These are phyloP conservation scores for Poeciliopsis turneri DNA, from an alignment of 2,797 vertebrate species.

Conservation along the genomic window DNA sequence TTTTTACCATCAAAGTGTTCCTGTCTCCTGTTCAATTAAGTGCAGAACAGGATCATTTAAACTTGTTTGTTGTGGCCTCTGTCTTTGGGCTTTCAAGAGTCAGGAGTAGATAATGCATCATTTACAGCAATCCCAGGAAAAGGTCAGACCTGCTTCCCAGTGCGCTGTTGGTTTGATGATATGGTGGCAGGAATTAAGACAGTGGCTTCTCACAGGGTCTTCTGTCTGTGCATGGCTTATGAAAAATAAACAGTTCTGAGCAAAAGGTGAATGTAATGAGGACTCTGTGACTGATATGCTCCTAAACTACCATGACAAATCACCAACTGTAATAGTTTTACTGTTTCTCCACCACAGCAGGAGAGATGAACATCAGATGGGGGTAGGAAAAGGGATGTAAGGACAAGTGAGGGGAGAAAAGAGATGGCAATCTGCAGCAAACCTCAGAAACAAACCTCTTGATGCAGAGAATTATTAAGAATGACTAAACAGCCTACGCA, in stretches of 20 bases:
- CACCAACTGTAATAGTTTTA: fast-evolving
- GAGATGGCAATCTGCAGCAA: background rate
- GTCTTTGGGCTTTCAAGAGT: conserved; percentile 48
- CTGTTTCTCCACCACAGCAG: background rate
- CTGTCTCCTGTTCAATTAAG: background rate
- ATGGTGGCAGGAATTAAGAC: conserved; percentile 73
- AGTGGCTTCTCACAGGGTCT: conserved; percentile 52
- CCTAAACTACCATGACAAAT: conserved; percentile 2
- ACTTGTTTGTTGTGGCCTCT: conserved; percentile 31
- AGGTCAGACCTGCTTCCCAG: conserved; percentile 79
- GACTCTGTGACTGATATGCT: background rate
- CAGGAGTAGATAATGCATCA: conserved; percentile 70
- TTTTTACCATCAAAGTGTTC: background rate
- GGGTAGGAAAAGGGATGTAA: background rate
- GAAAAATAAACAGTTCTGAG: background rate
- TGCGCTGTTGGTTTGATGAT: conserved; percentile 68
- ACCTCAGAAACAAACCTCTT: conserved; percentile 7
- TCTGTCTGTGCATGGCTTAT: conserved; percentile 32
- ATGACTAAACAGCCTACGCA: conserved; percentile 12
- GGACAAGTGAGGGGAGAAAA: background rate
- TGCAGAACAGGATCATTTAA: conserved; percentile 15
- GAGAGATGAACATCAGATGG: background rate
- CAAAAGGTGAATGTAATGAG: conserved; percentile 5
- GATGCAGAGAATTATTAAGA: background rate
- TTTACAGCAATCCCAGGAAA: conserved; percentile 72